Conservation (phyloP, 1,140 invertebrate species). For the Aphis craccivora region DNA sequence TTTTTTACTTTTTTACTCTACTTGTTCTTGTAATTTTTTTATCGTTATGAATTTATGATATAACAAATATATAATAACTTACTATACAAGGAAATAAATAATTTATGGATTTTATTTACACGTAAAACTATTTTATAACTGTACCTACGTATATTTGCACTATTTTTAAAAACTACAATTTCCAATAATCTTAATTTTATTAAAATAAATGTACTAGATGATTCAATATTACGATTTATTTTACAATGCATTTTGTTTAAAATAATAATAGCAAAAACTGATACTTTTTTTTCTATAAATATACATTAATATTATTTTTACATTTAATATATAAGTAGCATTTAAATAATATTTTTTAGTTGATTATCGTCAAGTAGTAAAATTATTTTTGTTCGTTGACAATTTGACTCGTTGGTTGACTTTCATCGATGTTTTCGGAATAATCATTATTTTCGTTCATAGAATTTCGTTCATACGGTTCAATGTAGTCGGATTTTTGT, state of each 20-base stretch:
- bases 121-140: neutral
- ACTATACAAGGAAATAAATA: neutral
- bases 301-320: neutral
- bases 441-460: neutral
- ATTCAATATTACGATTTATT: neutral
- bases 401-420: neutral
- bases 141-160: neutral
- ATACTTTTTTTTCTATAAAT: neutral
- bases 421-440: neutral
- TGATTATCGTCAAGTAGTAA: neutral
- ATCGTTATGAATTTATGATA: neutral
- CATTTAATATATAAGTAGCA: neutral
- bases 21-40: neutral
- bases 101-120: neutral
- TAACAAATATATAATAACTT: neutral
- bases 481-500: neutral
- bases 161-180: neutral
- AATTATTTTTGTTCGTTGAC: neutral
- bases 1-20: too few relatives aligned
- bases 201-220: neutral
- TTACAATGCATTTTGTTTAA: neutral
- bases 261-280: neutral
- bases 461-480: constrained; percentile 3
- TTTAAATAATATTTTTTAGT: neutral
- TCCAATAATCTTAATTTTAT: neutral